Evolutionary conservation across 2,888 invertebrate species (phyloP), one percentile per base, ranked within the genome.

Genomic region (Timema cristinae): DNA sequence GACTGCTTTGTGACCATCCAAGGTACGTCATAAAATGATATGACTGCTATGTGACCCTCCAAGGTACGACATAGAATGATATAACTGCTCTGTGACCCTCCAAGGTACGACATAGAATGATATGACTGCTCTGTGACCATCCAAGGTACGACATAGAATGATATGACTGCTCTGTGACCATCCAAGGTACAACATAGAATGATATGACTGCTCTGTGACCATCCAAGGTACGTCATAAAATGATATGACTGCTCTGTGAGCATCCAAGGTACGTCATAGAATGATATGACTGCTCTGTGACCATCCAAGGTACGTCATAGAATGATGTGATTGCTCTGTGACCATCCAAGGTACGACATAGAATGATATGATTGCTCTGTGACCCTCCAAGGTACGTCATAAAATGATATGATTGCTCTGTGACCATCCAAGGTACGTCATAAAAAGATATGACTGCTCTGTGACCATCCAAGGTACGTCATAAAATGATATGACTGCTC

Each of bases 31-130:
- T n/a, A n/a, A n/a, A n/a, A n/a, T n/a, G n/a, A n/a, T 32, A 1
- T 32, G 32, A 32, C 4, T 32, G 32, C 32, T 32, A 1, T 32
- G 32, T 32, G 32, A 32, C 13, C 10, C 8, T 2, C 59, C 15
- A 50, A 73, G 73, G 69, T 73, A 71, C 67, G 71, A 71, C 54
- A n/a, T 32, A n/a, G n/a, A n/a, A 1, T 32, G 32, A 32, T 32
- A n/a, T n/a, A n/a, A n/a, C n/a, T 32, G 32, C 32, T 32, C 32
- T 32, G 32, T 32, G 32, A 32, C 13, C 10, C 8, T 2, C 59
- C 15, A 50, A 73, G 73, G 69, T 73, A 71, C 67, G 71, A 71
- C 54, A n/a, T n/a, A n/a, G n/a, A n/a, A n/a, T n/a, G n/a, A n/a
- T 32, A 1, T 32, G 32, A 32, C 4, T 32, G 32, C 32, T 32